Evolutionary conservation across 2,797 vertebrate genomes (phyloP).

Genomic region (Gobionotothen gibberifrons): DNA sequence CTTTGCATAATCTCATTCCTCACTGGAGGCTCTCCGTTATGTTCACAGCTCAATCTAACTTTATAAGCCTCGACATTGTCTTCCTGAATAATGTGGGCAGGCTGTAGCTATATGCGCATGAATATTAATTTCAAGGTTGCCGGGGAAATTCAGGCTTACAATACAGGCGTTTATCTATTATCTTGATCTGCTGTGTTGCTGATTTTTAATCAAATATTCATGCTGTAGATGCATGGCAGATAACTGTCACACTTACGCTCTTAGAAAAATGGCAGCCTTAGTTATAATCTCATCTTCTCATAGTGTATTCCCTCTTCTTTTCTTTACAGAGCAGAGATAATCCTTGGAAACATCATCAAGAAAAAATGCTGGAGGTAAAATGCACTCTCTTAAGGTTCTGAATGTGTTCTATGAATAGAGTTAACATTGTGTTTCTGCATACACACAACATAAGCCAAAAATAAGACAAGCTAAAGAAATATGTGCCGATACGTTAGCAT

Average conservation of each 20-base stretch:
- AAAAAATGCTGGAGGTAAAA: conserved; percentile 98
- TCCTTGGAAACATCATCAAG: conserved; percentile 98
- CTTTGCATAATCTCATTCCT: conserved; percentile 67
- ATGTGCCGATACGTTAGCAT: not conserved
- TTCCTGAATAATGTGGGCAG: conserved; percentile 37
- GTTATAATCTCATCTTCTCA: conserved; percentile 61
- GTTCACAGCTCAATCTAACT: conserved; percentile 44
- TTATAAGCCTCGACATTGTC: conserved; percentile 26
- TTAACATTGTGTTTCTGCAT: conserved; percentile 14
- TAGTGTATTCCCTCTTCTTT: conserved; percentile 23
- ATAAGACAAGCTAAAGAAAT: not conserved
- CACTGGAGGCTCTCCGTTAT: conserved; percentile 48
- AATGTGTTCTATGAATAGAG: conserved; percentile 21
- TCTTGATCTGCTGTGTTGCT: conserved; percentile 23
- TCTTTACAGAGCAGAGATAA: conserved; percentile 92
- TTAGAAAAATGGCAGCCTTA: conserved; percentile 18
- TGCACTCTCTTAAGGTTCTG: conserved; percentile 13
- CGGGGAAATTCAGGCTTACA: conserved; percentile 24
- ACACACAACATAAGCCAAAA: not conserved
- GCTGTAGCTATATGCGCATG: conserved; percentile 20
- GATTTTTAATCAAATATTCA: conserved; percentile 51
- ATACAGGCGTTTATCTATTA: conserved; percentile 17
- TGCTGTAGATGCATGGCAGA: conserved; percentile 58
- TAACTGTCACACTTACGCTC: conserved; percentile 45
- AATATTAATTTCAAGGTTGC: conserved; percentile 65